These are phyloP conservation scores for Heliconius hewitsoni DNA, from an alignment of 1,140 invertebrate genomes.

Conservation along the genomic window DNA sequence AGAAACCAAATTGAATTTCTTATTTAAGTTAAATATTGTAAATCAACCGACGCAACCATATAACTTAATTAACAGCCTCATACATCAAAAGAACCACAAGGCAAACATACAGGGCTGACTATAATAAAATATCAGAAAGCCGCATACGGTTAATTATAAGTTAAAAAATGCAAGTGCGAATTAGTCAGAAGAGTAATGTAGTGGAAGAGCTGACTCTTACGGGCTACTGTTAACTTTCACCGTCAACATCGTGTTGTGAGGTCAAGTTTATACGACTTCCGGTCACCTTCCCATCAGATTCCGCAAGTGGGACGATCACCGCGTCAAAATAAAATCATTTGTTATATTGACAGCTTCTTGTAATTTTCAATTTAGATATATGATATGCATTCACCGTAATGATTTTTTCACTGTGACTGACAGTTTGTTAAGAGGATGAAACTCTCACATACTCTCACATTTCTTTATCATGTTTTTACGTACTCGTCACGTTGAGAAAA, in stretches of 20 bases:
- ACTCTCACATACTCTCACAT: constrained; percentile 18
- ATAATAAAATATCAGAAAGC: not conserved
- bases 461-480: not conserved
- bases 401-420: constrained; percentile 33
- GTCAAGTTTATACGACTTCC: constrained; percentile 73
- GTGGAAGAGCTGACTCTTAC: constrained; percentile 46
- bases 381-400: constrained; percentile 35
- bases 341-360: constrained; percentile 61
- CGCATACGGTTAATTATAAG: constrained; percentile 26
- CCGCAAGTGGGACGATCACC: constrained; percentile 59
- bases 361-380: constrained; percentile 59
- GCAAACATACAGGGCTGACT: constrained; percentile 36
- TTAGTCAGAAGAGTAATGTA: constrained; percentile 44
- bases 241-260: constrained; percentile 45
- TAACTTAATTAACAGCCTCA: constrained; percentile 14
- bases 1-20: not conserved
- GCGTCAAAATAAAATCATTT: constrained; percentile 56
- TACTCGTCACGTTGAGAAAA: not conserved
- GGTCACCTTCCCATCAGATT: constrained; percentile 49
- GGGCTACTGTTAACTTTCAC: constrained; percentile 73
- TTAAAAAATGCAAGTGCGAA: constrained; percentile 40
- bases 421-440: constrained; percentile 7
- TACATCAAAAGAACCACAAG: constrained; percentile 30
- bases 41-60: constrained; percentile 4
- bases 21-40: not conserved